Base-by-base conservation (phyloP, 2,113 vertebrate genomes). In the Menura novaehollandiae region DNA sequence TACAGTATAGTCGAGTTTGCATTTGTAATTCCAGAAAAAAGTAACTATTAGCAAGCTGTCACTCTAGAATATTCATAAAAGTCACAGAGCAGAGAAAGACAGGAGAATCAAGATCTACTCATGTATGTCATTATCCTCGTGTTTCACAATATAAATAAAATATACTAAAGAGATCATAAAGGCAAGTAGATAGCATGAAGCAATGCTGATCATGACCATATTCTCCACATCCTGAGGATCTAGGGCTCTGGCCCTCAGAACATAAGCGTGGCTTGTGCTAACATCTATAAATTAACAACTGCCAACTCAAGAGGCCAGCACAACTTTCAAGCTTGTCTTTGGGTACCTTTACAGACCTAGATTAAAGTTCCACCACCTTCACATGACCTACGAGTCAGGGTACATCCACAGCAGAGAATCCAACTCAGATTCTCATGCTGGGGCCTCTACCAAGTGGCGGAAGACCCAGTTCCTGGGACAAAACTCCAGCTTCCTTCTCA, bases 351-450 rank as follows among this genome's bases (percentile, higher is more conserved):
- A 4, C 20, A 67, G 16, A 67, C 11, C 13, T 19, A 56, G 41
- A 82, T 11, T 46, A 53, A 81, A 87, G 60, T 87, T 12, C 7
- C 13, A 53, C 9, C 39, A 62, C 22, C 39, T 41, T 37, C 27
- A 35, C 30, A 39, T 19, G 10, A 87, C 37, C 30, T n/a, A 15
- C 19, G 28, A 14, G 8, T 8, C 37, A 27, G 18, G 10, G 3
- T 51, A 23, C 10, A 9, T 14, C 58, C 26, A 19, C 0, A 55
- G 27, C 0, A 73, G 3, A 87, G 49, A 93, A 22, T 44, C 15
- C 24, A 91, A n/a, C 22, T 23, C 2, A 0, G 37, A 37, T 49
- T 87, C 23, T 39, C 27, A 74, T 0, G 0, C 0, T 16, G 33
- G 20, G 8, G 49, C 26, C 28, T 84, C 20, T 46, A 41, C 3